Evolutionary conservation across 2,888 invertebrate species (phyloP).

Genomic region (Spisula solida): DNA sequence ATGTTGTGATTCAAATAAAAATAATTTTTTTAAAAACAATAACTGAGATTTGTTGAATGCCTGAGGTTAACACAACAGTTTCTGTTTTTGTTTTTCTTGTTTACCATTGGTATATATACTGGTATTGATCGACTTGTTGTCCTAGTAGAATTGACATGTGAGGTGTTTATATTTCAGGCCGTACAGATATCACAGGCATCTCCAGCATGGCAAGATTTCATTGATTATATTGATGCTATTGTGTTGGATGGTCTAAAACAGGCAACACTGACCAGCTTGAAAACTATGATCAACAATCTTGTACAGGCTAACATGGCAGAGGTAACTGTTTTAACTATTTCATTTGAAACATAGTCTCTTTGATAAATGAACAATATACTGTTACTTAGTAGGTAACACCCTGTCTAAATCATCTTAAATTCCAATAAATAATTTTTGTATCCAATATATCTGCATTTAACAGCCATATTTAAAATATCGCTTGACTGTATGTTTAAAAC

Average conservation of each 20-base stretch:
- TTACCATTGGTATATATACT: no score
- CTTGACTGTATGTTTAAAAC: no score
- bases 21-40: no score
- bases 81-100: no score
- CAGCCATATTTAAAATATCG: no score
- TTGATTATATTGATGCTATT: conserved; percentile 87
- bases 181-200: conserved; percentile 87
- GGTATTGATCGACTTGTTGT: no score
- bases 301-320: conserved; percentile 83
- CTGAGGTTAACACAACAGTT: no score
- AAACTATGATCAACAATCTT: conserved; percentile 85
- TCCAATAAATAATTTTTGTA: no score
- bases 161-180: conserved; percentile 74
- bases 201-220: conserved; percentile 87
- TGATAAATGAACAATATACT: background rate
- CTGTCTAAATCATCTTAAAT: background rate
- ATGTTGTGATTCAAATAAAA: no score
- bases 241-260: conserved; percentile 87
- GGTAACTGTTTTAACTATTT: conserved; percentile 73
- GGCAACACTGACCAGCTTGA: conserved; percentile 84
- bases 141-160: no score
- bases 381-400: background rate
- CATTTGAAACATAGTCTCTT: background rate
- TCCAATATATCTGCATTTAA: no score
- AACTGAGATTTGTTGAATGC: no score